A percentile compares a stretch with the other conserved stretches of the same genome.
Conservation (phyloP, 2,888 invertebrate genomes). For the Chelonus formosanus region DNA sequence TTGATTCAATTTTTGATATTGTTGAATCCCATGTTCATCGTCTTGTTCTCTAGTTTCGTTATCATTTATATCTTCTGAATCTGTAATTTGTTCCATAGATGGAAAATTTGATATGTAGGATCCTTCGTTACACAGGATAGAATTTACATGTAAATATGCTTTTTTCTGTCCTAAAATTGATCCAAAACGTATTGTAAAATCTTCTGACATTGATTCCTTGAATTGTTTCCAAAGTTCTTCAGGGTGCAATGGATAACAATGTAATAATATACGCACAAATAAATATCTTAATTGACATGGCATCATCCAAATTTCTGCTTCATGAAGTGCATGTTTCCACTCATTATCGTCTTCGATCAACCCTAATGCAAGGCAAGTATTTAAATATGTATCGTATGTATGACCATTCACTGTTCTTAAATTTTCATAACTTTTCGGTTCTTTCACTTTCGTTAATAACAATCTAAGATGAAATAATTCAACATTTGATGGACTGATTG, state of each 20-base stretch:
- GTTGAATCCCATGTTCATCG: no score
- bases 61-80: not conserved
- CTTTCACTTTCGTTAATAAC: slow-evolving; percentile 48
- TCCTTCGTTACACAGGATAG: not conserved
- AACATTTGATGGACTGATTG: slow-evolving; percentile 44
- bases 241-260: slow-evolving; percentile 39
- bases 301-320: slow-evolving; percentile 32
- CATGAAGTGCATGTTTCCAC: slow-evolving; percentile 40
- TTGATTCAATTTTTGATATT: no score
- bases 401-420: slow-evolving; percentile 48
- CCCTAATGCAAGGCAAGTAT: not conserved
- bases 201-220: slow-evolving; percentile 38
- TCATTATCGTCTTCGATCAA: slow-evolving; percentile 7
- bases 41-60: no score
- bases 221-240: slow-evolving; percentile 43
- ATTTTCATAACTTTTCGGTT: slow-evolving; percentile 47
- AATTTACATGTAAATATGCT: not conserved
- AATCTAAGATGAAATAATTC: slow-evolving; percentile 47
- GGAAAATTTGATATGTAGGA: not conserved
- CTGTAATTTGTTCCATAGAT: not conserved
- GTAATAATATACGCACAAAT: slow-evolving; percentile 33
- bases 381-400: slow-evolving; percentile 30
- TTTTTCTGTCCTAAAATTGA: not conserved
- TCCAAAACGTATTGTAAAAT: slow-evolving; percentile 20
- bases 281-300: slow-evolving; percentile 7